Conservation (phyloP, 2,113 vertebrate genomes). For the Dromaius novaehollandiae region DNA sequence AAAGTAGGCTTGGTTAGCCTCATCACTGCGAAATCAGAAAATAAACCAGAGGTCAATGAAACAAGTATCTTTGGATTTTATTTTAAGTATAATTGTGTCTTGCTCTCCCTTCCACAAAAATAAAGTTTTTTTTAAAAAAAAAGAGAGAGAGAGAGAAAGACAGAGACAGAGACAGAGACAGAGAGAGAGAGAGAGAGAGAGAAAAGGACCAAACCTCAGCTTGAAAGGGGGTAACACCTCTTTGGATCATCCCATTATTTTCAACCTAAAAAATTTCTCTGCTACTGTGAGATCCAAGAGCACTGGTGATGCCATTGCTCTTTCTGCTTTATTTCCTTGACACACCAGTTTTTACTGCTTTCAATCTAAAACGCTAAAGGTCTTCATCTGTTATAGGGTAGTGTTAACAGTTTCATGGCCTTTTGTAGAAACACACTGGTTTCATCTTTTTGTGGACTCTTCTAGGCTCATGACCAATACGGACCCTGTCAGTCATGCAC, state of each 20-base stretch:
- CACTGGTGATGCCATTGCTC: neutral
- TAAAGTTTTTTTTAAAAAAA: fast-evolving
- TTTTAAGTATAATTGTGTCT: neutral
- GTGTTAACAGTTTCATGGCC: neutral
- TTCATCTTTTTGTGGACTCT: neutral
- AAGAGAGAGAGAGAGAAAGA: no score
- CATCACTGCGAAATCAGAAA: conserved; percentile 87
- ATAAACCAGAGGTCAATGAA: neutral
- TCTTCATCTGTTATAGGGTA: fast-evolving
- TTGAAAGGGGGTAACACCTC: neutral
- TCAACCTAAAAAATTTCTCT: neutral
- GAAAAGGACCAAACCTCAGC: neutral
- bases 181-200: no score
- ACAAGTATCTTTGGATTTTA: neutral
- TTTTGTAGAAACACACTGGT: neutral
- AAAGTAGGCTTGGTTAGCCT: conserved; percentile 96
- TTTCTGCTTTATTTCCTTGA: neutral
- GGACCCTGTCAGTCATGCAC: neutral
- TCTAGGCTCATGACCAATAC: fast-evolving
- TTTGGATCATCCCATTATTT: neutral
- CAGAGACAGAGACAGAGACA: no score
- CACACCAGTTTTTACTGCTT: neutral
- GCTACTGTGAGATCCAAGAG: neutral
- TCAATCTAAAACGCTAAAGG: neutral
- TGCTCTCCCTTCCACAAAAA: neutral